These are phyloP conservation scores for Corynorhinus townsendii DNA, from an alignment of 2,113 vertebrate genomes.

Conservation along the genomic window DNA sequence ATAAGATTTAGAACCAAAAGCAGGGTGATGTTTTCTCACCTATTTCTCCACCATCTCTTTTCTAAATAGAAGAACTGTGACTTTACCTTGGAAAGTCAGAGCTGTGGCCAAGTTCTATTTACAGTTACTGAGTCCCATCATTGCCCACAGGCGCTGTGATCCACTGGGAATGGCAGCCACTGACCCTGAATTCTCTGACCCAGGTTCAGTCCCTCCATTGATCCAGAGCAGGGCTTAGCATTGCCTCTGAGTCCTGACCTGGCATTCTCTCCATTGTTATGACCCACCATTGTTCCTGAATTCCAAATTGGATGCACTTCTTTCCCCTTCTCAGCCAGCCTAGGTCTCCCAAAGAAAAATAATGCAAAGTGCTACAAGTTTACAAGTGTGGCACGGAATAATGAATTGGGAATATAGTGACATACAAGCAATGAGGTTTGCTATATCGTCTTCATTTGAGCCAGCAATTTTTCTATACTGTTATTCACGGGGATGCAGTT, in stretches of 20 bases:
- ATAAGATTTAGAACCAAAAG: background rate
- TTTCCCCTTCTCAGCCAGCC: background rate
- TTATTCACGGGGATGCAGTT: slow-evolving; percentile 55
- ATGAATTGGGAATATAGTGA: background rate
- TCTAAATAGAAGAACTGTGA: background rate
- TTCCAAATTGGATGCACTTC: background rate
- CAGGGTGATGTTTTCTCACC: fast-evolving
- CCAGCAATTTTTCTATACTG: slow-evolving; percentile 41
- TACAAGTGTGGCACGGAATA: slow-evolving; percentile 19
- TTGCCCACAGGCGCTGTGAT: background rate
- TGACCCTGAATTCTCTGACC: background rate
- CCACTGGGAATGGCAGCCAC: background rate
- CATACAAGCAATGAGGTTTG: slow-evolving; percentile 3
- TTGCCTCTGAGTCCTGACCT: background rate
- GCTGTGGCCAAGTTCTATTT: background rate
- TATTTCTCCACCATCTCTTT: background rate
- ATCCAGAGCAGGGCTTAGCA: background rate
- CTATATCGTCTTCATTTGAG: slow-evolving; percentile 36
- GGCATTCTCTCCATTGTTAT: background rate
- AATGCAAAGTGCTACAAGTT: slow-evolving; percentile 23
- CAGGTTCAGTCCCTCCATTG: background rate
- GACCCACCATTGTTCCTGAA: background rate
- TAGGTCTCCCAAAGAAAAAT: slow-evolving; percentile 30
- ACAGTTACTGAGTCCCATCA: background rate
- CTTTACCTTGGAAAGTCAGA: background rate